These are phyloP conservation scores for Chironomus tepperi DNA, from an alignment of 1,140 invertebrate genomes.

Conservation along the genomic window DNA sequence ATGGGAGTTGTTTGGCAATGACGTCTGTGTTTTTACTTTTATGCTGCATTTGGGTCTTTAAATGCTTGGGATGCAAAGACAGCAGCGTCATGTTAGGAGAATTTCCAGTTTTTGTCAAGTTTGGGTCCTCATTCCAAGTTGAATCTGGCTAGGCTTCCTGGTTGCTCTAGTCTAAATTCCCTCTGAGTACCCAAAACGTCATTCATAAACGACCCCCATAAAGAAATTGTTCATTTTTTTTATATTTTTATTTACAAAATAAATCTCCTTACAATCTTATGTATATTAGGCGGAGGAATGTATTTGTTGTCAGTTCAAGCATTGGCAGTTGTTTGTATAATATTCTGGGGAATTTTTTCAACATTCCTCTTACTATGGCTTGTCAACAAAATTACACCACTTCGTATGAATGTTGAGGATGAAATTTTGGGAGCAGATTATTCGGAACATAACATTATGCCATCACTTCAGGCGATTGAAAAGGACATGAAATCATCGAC, in stretches of 20 bases:
- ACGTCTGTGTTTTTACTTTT: too few species aligned
- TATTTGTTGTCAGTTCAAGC: conserved; percentile 73
- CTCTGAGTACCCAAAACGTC: too few species aligned
- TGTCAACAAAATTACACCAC: conserved; percentile 68
- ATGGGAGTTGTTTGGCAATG: too few species aligned
- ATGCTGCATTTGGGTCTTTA: too few species aligned
- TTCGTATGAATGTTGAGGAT: conserved; percentile 73
- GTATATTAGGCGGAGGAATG: conserved; percentile 62
- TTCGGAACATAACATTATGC: conserved; percentile 67
- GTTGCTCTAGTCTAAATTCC: too few species aligned
- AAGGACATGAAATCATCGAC: not conserved
- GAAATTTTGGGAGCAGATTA: conserved; percentile 82
- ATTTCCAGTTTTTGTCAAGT: too few species aligned
- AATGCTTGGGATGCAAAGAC: too few species aligned
- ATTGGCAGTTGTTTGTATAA: conserved; percentile 60
- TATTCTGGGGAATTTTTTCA: conserved; percentile 59
- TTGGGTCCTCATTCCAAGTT: too few species aligned
- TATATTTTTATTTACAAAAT: not conserved
- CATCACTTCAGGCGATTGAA: conserved; percentile 44
- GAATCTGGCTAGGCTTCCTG: too few species aligned
- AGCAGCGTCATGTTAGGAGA: too few species aligned
- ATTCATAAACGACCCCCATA: not conserved
- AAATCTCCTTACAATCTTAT: not conserved
- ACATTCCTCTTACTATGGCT: conserved; percentile 64
- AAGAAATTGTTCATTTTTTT: not conserved